Evolutionary conservation across 2,888 invertebrate genomes (phyloP), one percentile per base, ranked within the genome.

Genomic region (Byasa hedistus): DNA sequence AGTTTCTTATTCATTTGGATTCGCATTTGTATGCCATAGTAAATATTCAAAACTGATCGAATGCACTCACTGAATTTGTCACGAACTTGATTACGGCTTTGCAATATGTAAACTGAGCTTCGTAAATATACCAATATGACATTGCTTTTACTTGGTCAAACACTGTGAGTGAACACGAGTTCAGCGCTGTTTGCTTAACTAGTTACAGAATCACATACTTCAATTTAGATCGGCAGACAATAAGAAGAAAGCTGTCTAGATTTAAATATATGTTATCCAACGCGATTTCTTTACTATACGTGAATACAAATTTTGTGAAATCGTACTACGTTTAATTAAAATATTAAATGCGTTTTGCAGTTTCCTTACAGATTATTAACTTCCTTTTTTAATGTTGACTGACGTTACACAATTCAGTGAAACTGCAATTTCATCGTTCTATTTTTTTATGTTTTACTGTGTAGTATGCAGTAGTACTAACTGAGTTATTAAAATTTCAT

Each of bases 81-180:
- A 36, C 58, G 56, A 59, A 65, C 61, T 70, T 70, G 63, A 69
- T 68, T 65, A 66, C 39, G 51, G 60, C 55, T 55, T 56, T 57
- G 48, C 51, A 61, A 61, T 57, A 57, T 39, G 48, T 51, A 66
- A 61, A 61, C 60, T 57, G 44, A 12, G 36, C 48, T 68, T 62
- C 60, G 66, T 55, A 65, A 68, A 68, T 57, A 68, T 52, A 32
- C 59, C 48, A 63, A 63, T 65, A 65, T 61, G 56, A 27, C 58
- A 62, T 57, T 60, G 70, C 70, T 71, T 71, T 73, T 71, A 72
- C 67, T 66, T 66, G 69, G 67, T 56, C 70, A 72, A 69, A 73
- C 52, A 71, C 76, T 62, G 77, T 78, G 79, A 82, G 76, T 72
- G 76, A 75, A 73, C 76, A 73, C 73, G 71, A 65, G 65, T 69